A percentile compares a stretch with the other conserved stretches of the same genome.
Evolutionary conservation across 2,113 vertebrate genomes (phyloP).

Genomic region (Eidolon helvum): DNA sequence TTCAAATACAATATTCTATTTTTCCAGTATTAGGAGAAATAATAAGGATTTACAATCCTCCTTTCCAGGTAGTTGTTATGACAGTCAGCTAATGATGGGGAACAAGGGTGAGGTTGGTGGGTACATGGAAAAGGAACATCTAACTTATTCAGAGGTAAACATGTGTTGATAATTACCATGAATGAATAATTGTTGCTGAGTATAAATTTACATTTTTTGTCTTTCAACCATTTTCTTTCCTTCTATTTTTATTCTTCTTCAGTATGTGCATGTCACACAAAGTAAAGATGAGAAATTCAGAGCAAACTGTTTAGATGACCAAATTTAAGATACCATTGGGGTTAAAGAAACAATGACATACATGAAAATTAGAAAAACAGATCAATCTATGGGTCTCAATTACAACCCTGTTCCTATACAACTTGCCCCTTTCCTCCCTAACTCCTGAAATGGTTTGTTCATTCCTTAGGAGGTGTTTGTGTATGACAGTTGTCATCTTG

Average conservation of each 20-base stretch:
- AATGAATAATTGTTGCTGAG: background rate
- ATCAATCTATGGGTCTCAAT: background rate
- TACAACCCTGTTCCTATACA: background rate
- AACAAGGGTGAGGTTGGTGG: background rate
- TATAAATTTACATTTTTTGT: background rate
- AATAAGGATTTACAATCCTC: background rate
- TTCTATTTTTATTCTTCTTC: background rate
- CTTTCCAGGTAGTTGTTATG: background rate
- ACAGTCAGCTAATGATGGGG: background rate
- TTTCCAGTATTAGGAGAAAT: background rate
- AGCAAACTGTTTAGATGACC: background rate
- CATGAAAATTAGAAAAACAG: background rate
- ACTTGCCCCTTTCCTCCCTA: background rate
- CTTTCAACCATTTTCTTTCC: background rate
- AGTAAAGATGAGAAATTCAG: background rate
- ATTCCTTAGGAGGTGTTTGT: background rate
- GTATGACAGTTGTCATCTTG: background rate
- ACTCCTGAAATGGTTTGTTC: background rate
- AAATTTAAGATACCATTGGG: background rate
- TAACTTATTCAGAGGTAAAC: background rate
- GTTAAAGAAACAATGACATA: background rate
- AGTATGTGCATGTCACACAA: background rate
- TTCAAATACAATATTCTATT: background rate
- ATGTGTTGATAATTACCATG: background rate
- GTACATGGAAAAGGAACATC: background rate